Percentiles rank a stretch among this genome's conserved stretches.
phyloP scores from a whole-genome alignment of 2,888 invertebrate species.

The Cheilosia urbana region DNA sequence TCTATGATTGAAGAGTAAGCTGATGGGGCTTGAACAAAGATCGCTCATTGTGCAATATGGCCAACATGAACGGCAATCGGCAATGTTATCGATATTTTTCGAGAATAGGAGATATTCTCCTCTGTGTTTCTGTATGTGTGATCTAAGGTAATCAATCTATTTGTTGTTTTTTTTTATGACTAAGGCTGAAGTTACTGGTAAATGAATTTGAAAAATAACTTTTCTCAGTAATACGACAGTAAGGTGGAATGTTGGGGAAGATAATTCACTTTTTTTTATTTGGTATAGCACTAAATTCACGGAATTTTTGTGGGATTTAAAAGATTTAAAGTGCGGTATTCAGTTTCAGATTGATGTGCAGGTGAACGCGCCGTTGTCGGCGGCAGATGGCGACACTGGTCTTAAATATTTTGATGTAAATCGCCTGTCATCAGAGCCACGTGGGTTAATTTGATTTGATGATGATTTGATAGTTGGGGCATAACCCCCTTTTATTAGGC shows the following conservation, averaged over 20 bases:
- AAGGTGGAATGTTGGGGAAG: conserved; percentile 38
- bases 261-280: neutral
- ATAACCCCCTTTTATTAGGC: too few relatives aligned
- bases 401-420: too few relatives aligned
- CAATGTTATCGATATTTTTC: conserved; percentile 56
- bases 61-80: conserved; percentile 4
- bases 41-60: conserved; percentile 68
- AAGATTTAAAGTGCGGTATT: too few relatives aligned
- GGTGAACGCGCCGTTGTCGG: too few relatives aligned
- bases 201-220: conserved; percentile 24
- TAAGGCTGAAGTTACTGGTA: conserved; percentile 43
- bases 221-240: neutral
- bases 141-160: conserved; percentile 64
- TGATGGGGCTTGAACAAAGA: conserved; percentile 53
- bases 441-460: too few relatives aligned
- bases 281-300: neutral
- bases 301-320: neutral
- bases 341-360: too few relatives aligned
- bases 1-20: conserved; percentile 71
- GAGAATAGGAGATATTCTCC: conserved; percentile 45
- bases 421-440: too few relatives aligned
- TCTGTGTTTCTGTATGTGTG: conserved; percentile 39
- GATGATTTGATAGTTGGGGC: too few relatives aligned
- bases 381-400: too few relatives aligned
- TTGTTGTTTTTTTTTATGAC: conserved; percentile 29